Base-by-base conservation (phyloP, 2,888 invertebrate genomes). In the Cremastobaeus sp. region DNA sequence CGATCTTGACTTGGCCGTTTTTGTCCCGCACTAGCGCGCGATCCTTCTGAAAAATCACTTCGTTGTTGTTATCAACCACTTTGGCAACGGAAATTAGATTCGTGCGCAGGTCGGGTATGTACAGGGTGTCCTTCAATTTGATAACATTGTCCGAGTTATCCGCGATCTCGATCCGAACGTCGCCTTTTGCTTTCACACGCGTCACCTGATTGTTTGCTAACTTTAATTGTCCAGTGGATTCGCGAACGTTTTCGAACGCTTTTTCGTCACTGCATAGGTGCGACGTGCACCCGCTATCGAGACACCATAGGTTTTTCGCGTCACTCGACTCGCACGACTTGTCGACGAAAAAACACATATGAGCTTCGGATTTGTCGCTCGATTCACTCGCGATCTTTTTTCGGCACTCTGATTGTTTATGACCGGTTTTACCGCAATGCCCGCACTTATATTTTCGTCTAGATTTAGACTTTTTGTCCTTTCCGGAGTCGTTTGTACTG, bases 261-360 rank as follows among this genome's bases (percentile, higher is more conserved):
- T 14, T 8, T 32, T 9, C 12, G 18, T 70, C 12, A 8, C 47
- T 39, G 12, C 76, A 75, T 3, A 76, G 8, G 9, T 75, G 75
- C 0, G 74, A 70, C 0, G 48, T 73, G 45, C 69, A 64, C 4
- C 68, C 68, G n/a, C 55, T 57, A 20, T 68, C 66, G n/a, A 73
- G 4, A 14, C 62, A 43, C 41, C 47, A 73, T 2, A 25, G 14
- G 3, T n/a, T 20, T 12, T 21, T 15, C 15, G 39, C 6, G 5
- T 39, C 17, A 39, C n/a, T 17, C 8, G 17, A 8, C 6, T 17
- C 25, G 25, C 25, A 8, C 15, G n/a, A 15, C 39, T 5, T 39
- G 8, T n/a, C 14, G 17, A n/a, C 9, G 8, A 17, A 20, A 43
- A 43, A 20, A 9, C 43, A 43, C 5, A 8, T n/a, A 43, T 21